Evolutionary conservation across 1,140 invertebrate genomes (phyloP).

Genomic region (Euwallacea similis): DNA sequence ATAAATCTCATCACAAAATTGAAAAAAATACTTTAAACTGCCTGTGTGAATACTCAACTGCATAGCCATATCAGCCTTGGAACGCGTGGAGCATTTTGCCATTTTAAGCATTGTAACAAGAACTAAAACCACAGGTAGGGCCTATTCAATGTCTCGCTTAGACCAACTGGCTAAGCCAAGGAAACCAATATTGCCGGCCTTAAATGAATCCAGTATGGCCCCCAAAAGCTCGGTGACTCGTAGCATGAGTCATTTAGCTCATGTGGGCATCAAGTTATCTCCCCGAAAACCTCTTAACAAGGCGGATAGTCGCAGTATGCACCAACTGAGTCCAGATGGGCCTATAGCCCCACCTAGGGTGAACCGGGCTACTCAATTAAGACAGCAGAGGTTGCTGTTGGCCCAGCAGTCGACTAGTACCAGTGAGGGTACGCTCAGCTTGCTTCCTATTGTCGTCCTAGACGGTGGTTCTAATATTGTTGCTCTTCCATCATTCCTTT

Average conservation of each 20-base stretch:
- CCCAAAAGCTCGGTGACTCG: conserved; percentile 57
- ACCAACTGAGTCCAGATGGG: conserved; percentile 60
- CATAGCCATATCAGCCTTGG: background rate
- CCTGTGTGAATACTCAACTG: background rate
- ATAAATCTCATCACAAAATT: background rate
- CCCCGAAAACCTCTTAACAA: conserved; percentile 48
- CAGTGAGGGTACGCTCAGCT: conserved; percentile 47
- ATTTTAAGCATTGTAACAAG: background rate
- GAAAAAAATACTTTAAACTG: no score
- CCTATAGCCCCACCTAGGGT: conserved; percentile 48
- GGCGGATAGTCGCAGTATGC: conserved; percentile 64
- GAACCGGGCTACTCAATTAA: conserved; percentile 50
- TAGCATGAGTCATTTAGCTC: conserved; percentile 70
- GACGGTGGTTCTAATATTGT: conserved; percentile 31
- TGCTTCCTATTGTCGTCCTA: conserved; percentile 32
- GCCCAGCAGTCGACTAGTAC: conserved; percentile 41
- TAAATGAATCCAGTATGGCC: conserved; percentile 53
- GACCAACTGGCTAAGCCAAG: conserved; percentile 80
- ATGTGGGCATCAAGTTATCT: conserved; percentile 42
- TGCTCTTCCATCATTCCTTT: conserved; percentile 19
- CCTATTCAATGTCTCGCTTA: conserved; percentile 88
- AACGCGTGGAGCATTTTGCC: background rate
- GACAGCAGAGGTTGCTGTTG: conserved; percentile 48
- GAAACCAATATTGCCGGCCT: conserved; percentile 59
- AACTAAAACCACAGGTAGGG: conserved; percentile 63